Conservation (phyloP, 2,888 invertebrate genomes). For the Drosophila diplacantha region DNA sequence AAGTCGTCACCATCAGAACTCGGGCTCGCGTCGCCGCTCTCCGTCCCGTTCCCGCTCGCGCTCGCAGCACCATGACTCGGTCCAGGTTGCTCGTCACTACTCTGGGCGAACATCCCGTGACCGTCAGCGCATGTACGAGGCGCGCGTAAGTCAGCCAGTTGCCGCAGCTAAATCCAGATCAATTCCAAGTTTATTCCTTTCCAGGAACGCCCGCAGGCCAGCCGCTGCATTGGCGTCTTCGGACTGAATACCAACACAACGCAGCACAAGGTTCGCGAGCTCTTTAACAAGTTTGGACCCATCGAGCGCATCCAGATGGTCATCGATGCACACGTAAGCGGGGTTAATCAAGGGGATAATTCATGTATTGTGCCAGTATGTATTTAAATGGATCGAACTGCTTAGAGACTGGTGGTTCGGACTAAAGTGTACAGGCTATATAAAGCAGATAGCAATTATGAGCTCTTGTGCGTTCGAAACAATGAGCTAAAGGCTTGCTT, state of each 20-base stretch:
- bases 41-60: slow-evolving; percentile 38
- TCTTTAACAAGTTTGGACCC: slow-evolving; percentile 94
- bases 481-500: slow-evolving; percentile 74
- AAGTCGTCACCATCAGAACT: slow-evolving; percentile 82
- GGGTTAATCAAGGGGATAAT: background rate
- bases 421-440: slow-evolving; percentile 47
- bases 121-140: slow-evolving; percentile 47
- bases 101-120: slow-evolving; percentile 46
- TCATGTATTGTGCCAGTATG: background rate
- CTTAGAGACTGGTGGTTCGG: slow-evolving; percentile 12
- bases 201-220: slow-evolving; percentile 84
- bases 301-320: slow-evolving; percentile 96
- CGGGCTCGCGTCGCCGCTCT: slow-evolving; percentile 33
- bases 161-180: background rate
- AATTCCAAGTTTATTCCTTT: background rate
- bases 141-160: slow-evolving; percentile 49
- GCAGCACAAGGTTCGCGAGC: slow-evolving; percentile 93
- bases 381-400: background rate
- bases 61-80: slow-evolving; percentile 35
- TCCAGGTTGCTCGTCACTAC: slow-evolving; percentile 32
- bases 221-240: slow-evolving; percentile 95
- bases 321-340: slow-evolving; percentile 88
- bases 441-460: slow-evolving; percentile 51
- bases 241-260: slow-evolving; percentile 95
- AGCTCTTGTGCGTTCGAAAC: slow-evolving; percentile 48